Evolutionary conservation across 2,113 vertebrate genomes (phyloP).

Genomic region (Electrona antarctica): DNA sequence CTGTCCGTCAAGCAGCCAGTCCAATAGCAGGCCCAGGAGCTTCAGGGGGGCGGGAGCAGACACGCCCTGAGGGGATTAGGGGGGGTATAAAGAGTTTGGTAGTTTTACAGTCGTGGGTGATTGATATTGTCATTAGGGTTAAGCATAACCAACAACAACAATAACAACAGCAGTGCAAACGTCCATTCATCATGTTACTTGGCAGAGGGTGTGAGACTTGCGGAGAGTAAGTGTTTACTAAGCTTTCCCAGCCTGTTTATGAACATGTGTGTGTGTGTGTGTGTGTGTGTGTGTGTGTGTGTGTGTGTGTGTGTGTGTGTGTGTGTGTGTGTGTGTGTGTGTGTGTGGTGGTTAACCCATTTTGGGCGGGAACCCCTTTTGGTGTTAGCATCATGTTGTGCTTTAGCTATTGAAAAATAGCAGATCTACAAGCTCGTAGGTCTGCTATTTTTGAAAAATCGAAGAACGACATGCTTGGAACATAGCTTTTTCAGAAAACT

Average conservation of each 20-base stretch:
- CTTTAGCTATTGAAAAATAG: too few relatives aligned
- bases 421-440: too few relatives aligned
- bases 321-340: too few relatives aligned
- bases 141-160: slow-evolving; percentile 12
- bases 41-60: slow-evolving; percentile 73
- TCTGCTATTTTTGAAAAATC: too few relatives aligned
- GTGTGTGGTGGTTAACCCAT: too few relatives aligned
- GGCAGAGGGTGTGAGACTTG: slow-evolving; percentile 32
- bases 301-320: slow-evolving; percentile 5
- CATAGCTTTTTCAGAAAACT: too few relatives aligned
- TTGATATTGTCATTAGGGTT: not conserved
- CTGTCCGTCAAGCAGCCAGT: slow-evolving; percentile 85
- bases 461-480: too few relatives aligned
- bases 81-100: too few relatives aligned
- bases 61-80: slow-evolving; percentile 61
- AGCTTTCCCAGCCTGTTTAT: not conserved
- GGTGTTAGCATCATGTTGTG: too few relatives aligned
- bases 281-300: slow-evolving; percentile 13
- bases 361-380: too few relatives aligned
- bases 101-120: not conserved
- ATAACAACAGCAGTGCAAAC: slow-evolving; percentile 14
- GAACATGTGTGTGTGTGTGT: slow-evolving; percentile 8
- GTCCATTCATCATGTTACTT: slow-evolving; percentile 24
- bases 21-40: slow-evolving; percentile 81
- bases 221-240: not conserved